These are phyloP conservation scores for Coptotermes formosanus DNA, from an alignment of 1,140 invertebrate species.

Conservation along the genomic window DNA sequence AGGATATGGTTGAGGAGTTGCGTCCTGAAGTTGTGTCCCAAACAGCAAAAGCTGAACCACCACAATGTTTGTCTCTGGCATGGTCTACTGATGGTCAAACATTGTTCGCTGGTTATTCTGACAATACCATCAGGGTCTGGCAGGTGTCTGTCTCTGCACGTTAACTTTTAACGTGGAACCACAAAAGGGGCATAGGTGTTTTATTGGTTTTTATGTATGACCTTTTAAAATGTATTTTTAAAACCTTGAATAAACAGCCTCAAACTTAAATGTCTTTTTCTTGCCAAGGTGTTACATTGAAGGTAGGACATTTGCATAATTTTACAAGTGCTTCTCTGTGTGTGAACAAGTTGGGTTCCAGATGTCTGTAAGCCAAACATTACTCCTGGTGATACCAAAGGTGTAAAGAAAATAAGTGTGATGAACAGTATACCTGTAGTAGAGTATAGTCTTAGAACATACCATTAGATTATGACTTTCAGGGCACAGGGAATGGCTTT, in stretches of 20 bases:
- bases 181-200: neutral
- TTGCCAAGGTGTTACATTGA: neutral
- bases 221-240: neutral
- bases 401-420: too few species aligned
- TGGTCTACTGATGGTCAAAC: conserved; percentile 99
- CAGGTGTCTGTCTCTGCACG: conserved; percentile 84
- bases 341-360: too few species aligned
- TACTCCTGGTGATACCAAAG: too few species aligned
- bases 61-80: conserved; percentile 94
- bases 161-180: conserved; percentile 47
- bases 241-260: neutral
- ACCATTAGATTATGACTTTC: too few species aligned
- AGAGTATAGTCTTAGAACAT: too few species aligned
- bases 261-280: neutral
- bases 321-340: too few species aligned
- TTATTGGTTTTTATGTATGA: neutral
- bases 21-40: conserved; percentile 85
- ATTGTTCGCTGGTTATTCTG: conserved; percentile 98
- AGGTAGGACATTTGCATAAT: too few species aligned
- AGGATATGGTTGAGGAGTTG: conserved; percentile 98
- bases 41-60: conserved; percentile 80
- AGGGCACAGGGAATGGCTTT: too few species aligned
- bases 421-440: too few species aligned
- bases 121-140: conserved; percentile 98
- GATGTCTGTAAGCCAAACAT: too few species aligned